Conservation (phyloP, 2,113 vertebrate species). For the Xiphophorus couchianus region DNA sequence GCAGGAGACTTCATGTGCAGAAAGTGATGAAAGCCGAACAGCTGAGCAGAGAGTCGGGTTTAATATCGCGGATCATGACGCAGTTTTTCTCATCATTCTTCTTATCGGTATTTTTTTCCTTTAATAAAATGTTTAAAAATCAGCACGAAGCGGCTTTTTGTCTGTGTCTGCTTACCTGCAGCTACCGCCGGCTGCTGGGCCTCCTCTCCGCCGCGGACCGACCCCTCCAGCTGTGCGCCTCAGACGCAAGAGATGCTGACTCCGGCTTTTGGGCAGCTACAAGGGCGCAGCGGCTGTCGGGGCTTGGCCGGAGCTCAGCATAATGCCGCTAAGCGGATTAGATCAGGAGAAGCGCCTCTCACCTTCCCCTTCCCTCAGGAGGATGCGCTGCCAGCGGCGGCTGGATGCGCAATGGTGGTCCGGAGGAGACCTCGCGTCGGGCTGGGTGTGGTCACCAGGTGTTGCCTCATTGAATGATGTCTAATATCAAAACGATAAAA, state of each 20-base stretch:
- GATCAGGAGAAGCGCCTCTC: conserved; percentile 40
- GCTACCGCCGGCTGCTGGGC: conserved; percentile 29
- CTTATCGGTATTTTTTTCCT: no score
- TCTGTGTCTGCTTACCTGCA: conserved; percentile 49
- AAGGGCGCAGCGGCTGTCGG: conserved; percentile 80
- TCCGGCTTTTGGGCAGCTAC: conserved; percentile 68
- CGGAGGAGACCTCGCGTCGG: not conserved
- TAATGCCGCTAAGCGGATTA: conserved; percentile 90
- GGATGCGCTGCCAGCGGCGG: conserved; percentile 29
- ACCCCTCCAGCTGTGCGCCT: conserved; percentile 65
- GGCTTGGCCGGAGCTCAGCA: conserved; percentile 75
- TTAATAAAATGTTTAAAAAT: no score
- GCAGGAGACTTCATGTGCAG: conserved; percentile 18
- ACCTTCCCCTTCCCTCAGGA: conserved; percentile 53
- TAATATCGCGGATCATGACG: conserved; percentile 23
- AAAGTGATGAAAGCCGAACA: not conserved
- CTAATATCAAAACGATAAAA: no score
- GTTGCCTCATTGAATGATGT: not conserved
- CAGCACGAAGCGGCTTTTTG: no score
- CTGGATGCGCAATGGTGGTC: not conserved
- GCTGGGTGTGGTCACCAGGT: not conserved
- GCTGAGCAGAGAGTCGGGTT: not conserved
- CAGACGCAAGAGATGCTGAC: conserved; percentile 66
- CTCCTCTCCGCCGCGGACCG: conserved; percentile 25
- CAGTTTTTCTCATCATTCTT: not conserved